A percentile compares a stretch with the other conserved stretches of the same genome.
Evolutionary conservation across 2,113 vertebrate genomes (phyloP).

Genomic region (Spea bombifrons): DNA sequence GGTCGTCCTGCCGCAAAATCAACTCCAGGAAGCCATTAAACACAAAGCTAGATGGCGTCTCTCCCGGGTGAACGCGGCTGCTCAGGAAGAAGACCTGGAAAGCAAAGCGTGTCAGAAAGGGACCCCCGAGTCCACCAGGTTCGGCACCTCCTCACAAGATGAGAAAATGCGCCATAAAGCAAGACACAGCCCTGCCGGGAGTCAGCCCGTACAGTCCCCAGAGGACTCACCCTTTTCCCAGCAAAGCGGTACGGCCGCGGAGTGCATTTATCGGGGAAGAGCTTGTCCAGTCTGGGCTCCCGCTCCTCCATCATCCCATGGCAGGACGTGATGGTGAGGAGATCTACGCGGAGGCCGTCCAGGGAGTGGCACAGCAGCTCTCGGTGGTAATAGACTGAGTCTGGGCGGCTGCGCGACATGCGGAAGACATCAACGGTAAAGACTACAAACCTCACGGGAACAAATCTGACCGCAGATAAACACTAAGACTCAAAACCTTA

Average conservation of each 20-base stretch:
- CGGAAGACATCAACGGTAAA: neutral
- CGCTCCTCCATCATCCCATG: constrained; percentile 83
- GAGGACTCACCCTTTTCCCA: constrained; percentile 79
- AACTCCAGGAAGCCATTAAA: constrained; percentile 96
- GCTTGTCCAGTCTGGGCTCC: constrained; percentile 84
- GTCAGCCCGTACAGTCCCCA: too few species aligned
- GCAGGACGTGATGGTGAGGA: constrained; percentile 89
- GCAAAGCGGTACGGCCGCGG: constrained; percentile 79
- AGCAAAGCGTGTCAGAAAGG: neutral
- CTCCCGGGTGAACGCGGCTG: constrained; percentile 92
- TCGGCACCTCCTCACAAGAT: too few species aligned
- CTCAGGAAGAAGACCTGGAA: constrained; percentile 91
- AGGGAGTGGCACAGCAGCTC: constrained; percentile 90
- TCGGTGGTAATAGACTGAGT: constrained; percentile 86
- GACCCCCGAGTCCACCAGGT: neutral
- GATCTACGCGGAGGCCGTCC: constrained; percentile 87
- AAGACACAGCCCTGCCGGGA: too few species aligned
- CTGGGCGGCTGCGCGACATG: constrained; percentile 64
- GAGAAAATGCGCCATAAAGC: too few species aligned
- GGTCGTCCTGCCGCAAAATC: constrained; percentile 87
- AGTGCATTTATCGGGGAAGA: constrained; percentile 82
- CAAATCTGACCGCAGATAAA: neutral
- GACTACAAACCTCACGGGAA: neutral
- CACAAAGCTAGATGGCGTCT: constrained; percentile 94
- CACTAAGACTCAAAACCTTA: too few species aligned